Evolutionary conservation across 2,888 invertebrate genomes (phyloP).

Genomic region (Habroteleia sp.): DNA sequence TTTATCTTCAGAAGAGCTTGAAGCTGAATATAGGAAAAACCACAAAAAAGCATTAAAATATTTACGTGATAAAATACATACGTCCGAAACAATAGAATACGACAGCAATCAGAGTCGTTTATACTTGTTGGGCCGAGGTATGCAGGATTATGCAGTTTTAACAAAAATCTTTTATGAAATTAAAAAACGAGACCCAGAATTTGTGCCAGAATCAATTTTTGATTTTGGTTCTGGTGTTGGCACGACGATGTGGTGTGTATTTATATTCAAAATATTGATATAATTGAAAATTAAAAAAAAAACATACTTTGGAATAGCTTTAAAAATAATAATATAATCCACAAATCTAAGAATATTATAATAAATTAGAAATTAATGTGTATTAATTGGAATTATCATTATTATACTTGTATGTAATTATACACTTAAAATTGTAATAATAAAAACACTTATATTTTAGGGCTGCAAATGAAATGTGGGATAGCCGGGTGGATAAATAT

Average conservation of each 20-base stretch:
- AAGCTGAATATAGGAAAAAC: slow-evolving; percentile 81
- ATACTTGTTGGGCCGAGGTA: slow-evolving; percentile 87
- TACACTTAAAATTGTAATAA: neutral
- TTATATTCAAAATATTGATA: slow-evolving; percentile 2
- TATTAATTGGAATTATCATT: no score
- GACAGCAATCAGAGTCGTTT: slow-evolving; percentile 85
- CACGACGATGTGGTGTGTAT: slow-evolving; percentile 87
- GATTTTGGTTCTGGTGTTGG: slow-evolving; percentile 97
- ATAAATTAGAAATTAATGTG: no score
- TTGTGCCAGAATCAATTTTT: slow-evolving; percentile 89
- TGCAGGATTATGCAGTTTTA: slow-evolving; percentile 89
- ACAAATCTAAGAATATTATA: no score
- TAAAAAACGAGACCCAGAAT: slow-evolving; percentile 84
- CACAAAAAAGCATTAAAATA: slow-evolving; percentile 83
- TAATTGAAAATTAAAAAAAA: no score
- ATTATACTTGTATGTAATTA: no score
- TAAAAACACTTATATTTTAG: slow-evolving; percentile 75
- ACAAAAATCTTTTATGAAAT: slow-evolving; percentile 89
- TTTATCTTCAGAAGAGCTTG: slow-evolving; percentile 78
- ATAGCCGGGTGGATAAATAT: slow-evolving; percentile 88
- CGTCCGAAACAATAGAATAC: slow-evolving; percentile 89
- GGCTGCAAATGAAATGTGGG: slow-evolving; percentile 90
- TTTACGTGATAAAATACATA: slow-evolving; percentile 85
- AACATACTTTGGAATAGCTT: no score
- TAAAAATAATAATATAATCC: neutral